A percentile compares a stretch with the other conserved stretches of the same genome.
phyloP scores from a whole-genome alignment of 2,113 vertebrate genomes.

The Galemys pyrenaicus region DNA sequence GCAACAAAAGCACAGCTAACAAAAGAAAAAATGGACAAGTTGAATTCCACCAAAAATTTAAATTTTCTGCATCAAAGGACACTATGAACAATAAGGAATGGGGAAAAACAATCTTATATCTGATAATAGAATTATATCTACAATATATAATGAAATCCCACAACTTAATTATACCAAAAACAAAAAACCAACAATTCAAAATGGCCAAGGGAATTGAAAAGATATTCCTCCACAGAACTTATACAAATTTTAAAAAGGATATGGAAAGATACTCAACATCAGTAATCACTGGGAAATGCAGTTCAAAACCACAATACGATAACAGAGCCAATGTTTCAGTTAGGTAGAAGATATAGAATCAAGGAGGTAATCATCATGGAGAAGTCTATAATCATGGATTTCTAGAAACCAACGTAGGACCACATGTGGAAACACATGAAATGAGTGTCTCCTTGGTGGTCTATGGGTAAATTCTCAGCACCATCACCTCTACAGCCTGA shows the following conservation, averaged over 20 bases:
- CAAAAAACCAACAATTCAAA: background rate
- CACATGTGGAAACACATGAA: background rate
- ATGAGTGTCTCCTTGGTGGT: no score
- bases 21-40: background rate
- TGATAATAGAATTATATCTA: background rate
- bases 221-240: background rate
- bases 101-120: background rate
- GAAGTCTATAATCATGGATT: background rate
- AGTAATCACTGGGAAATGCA: background rate
- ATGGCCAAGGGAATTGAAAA: background rate
- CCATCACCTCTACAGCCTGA: no score
- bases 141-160: background rate
- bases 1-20: background rate
- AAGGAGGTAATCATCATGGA: background rate
- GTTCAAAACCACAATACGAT: background rate
- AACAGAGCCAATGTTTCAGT: background rate
- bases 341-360: background rate
- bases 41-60: background rate
- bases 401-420: background rate
- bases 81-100: background rate
- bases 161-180: background rate
- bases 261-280: background rate
- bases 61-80: background rate
- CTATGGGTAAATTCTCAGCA: no score
- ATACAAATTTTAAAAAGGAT: background rate